These are phyloP conservation scores for Thinocorus orbignyianus DNA, from an alignment of 2,113 vertebrate species.

Conservation along the genomic window DNA sequence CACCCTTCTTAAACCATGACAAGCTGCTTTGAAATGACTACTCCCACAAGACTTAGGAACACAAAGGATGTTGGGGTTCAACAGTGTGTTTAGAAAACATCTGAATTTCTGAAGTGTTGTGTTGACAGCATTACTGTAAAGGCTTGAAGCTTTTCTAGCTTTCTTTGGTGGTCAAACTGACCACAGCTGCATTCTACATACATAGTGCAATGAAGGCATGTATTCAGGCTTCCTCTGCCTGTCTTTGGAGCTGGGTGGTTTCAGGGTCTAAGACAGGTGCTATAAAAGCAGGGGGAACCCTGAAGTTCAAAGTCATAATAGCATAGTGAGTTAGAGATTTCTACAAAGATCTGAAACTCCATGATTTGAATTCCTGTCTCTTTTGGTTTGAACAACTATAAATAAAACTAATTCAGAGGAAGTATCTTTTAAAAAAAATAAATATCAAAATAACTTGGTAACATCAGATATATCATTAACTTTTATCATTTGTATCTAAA, in stretches of 20 bases:
- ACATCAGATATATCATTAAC: background rate
- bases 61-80: background rate
- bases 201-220: too few species aligned
- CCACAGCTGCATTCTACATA: background rate
- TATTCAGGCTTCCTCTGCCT: background rate
- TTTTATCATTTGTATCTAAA: conserved; percentile 1
- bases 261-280: background rate
- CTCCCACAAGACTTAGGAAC: background rate
- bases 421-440: background rate
- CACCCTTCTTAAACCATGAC: background rate
- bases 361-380: background rate
- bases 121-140: background rate
- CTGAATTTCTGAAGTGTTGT: background rate
- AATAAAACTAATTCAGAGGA: background rate
- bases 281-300: background rate
- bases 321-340: background rate
- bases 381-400: background rate
- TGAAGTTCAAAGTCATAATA: background rate
- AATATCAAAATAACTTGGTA: background rate
- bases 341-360: background rate
- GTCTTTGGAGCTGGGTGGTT: background rate
- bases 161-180: background rate
- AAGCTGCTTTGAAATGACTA: background rate
- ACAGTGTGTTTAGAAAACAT: background rate
- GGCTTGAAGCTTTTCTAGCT: background rate